Percentiles rank a stretch among this genome's conserved stretches.
Evolutionary conservation across 2,113 vertebrate species (phyloP).

Genomic region (Clinocottus analis): DNA sequence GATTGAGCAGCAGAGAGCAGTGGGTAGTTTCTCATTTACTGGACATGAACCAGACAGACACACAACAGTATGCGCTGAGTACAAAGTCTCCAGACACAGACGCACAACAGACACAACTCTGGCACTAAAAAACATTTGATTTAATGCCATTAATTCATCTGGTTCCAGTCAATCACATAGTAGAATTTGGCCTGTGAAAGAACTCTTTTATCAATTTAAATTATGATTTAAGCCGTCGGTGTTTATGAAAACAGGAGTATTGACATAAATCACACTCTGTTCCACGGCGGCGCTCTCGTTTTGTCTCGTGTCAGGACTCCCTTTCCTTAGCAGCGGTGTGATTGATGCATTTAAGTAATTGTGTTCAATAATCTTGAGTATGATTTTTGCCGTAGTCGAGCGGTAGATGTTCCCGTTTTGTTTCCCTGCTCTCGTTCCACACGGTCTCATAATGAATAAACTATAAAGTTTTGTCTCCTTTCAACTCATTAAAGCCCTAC

Average conservation of each 20-base stretch:
- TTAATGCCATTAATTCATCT: not conserved
- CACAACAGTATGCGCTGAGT: conserved; percentile 18
- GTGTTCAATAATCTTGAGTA: not conserved
- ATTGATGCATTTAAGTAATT: not conserved
- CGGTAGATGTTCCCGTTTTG: not conserved
- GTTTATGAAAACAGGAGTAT: too few species aligned
- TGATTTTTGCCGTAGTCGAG: not conserved
- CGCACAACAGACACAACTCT: not conserved
- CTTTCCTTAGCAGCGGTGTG: not conserved
- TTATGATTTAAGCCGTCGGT: not conserved
- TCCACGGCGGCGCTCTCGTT: too few species aligned
- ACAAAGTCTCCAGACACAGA: not conserved
- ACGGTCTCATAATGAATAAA: not conserved
- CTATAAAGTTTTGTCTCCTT: not conserved
- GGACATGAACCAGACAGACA: conserved; percentile 10
- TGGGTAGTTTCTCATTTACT: not conserved
- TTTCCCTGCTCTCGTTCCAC: not conserved
- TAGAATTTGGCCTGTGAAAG: not conserved
- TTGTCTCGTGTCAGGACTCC: too few species aligned
- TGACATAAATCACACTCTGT: too few species aligned
- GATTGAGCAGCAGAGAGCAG: not conserved
- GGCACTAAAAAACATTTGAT: not conserved
- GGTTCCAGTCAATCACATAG: not conserved
- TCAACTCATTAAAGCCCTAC: not conserved
- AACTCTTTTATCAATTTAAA: not conserved